Percentiles rank a stretch among this genome's conserved stretches.
These are phyloP conservation scores for Drosophila glabriapex DNA, from an alignment of 2,888 invertebrate species.

Conservation along the genomic window DNA sequence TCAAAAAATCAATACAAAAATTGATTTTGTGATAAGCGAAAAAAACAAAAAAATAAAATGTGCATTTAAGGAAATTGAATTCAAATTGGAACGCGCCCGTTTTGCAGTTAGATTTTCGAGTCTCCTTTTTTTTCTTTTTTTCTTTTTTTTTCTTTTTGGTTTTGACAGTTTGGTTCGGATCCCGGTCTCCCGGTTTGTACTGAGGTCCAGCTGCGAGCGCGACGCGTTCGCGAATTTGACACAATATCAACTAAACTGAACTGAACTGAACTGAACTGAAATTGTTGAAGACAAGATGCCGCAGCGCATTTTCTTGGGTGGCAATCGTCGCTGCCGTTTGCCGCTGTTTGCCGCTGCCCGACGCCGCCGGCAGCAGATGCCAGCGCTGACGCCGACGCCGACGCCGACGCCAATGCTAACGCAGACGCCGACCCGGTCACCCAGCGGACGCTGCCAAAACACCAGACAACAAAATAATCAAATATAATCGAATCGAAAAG, in stretches of 20 bases:
- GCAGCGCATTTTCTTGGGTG: conserved; percentile 74
- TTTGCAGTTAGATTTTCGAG: conserved; percentile 4
- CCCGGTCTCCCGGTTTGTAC: conserved; percentile 7
- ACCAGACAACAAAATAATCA: conserved; percentile 36
- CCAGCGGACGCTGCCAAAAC: conserved; percentile 58
- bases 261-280: conserved; percentile 54
- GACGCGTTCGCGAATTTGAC: conserved; percentile 82
- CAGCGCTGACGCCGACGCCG: conserved; percentile 30
- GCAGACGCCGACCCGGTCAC: conserved; percentile 70
- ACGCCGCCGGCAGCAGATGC: conserved; percentile 29
- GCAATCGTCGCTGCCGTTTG: conserved; percentile 40
- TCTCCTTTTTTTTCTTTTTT: neutral
- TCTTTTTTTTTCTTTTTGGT: neutral
- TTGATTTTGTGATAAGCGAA: neutral
- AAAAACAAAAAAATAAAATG: neutral
- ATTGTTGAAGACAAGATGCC: conserved; percentile 75
- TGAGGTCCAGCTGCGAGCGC: conserved; percentile 55
- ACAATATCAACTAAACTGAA: conserved; percentile 73
- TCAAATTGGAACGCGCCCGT: neutral
- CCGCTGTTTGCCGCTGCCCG: conserved; percentile 22
- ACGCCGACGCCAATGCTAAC: conserved; percentile 16
- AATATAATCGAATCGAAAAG: neutral
- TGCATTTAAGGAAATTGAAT: neutral
- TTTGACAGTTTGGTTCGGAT: neutral
- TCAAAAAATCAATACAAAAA: conserved; percentile 1